Evolutionary conservation across 1,140 invertebrate genomes (phyloP), one percentile per base, ranked within the genome.

Genomic region (Nephila pilipes): DNA sequence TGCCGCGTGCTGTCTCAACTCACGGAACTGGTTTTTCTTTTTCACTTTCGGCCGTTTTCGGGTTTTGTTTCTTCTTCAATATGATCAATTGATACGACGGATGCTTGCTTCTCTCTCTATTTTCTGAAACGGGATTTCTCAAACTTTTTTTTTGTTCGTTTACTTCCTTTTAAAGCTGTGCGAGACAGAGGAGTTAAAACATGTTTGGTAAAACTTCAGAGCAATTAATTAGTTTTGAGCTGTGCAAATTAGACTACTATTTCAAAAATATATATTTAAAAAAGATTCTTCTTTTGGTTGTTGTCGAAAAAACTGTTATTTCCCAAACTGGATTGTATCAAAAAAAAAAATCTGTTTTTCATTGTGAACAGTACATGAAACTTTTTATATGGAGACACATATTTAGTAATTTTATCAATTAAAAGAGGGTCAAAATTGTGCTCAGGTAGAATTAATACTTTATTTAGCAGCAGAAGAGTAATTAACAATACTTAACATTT

Each of bases 1-100:
- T 91, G 90, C 81, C 80, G 55, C 60, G 32, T 69, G 85, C 57
- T 87, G 85, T 57, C 57, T 87, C 38, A 54, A 65, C 85, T 91
- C 58, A 20, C 32, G 36, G 58, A 91, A 91, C 90, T 38, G 80
- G 90, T 91, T 91, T 81, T 75, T 90, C 54, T 75, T 22, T n/a
- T 46, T 55, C 25, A 54, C 58, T 89, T 29, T 89, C 87, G 6
- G 32, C 38, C 25, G 8, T 38, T 32, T 79, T 79, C 32, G 22
- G 25, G 12, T 79, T 60, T 60, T 58, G 54, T 63, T 60, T 85
- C 83, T 85, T 57, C 22, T 54, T 85, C 69, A n/a, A 87, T 57
- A 22, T 85, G 83, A 85, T 85, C 83, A 85, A 85, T 85, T 85
- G 83, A 85, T 58, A 60, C 32, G 8, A 18, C 12, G 57, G 14